phyloP scores from a whole-genome alignment of 2,888 invertebrate genomes.

The Pollenia labialis region DNA sequence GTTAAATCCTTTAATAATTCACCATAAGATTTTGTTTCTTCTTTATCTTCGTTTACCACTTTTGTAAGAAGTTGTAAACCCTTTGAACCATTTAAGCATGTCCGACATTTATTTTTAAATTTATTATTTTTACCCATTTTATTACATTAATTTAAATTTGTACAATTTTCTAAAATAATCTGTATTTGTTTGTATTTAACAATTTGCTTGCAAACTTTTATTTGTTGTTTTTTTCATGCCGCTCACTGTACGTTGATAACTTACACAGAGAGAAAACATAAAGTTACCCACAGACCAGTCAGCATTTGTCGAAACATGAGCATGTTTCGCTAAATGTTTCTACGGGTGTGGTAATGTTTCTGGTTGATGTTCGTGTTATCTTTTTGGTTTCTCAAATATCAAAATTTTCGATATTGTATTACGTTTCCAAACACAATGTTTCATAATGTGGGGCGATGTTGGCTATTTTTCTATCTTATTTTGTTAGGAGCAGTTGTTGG shows the following conservation, averaged over 20 bases:
- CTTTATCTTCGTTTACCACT: slow-evolving; percentile 48
- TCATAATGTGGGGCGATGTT: no score
- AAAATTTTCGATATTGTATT: no score
- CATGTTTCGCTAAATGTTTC: no score
- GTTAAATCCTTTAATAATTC: slow-evolving; percentile 65
- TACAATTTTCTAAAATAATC: slow-evolving; percentile 27
- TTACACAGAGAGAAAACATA: slow-evolving; percentile 33
- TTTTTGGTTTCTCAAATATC: no score
- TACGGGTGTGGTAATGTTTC: no score
- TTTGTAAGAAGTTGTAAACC: slow-evolving; percentile 55
- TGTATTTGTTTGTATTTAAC: slow-evolving; percentile 41
- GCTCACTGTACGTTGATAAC: slow-evolving; percentile 41
- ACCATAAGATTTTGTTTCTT: slow-evolving; percentile 60
- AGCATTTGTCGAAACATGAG: no score
- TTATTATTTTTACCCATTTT: slow-evolving; percentile 60
- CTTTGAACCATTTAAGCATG: slow-evolving; percentile 58
- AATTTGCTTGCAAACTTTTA: slow-evolving; percentile 45
- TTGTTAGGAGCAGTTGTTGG: no score
- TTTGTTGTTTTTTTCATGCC: slow-evolving; percentile 13
- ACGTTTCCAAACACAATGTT: no score
- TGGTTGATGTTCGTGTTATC: no score
- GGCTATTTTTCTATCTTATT: no score
- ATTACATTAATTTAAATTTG: slow-evolving; percentile 24
- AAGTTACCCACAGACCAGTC: no score
- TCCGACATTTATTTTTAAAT: slow-evolving; percentile 66